A percentile compares a stretch with the other conserved stretches of the same genome.
Conservation (phyloP, 2,888 invertebrate species). For the Tinea trinotella region DNA sequence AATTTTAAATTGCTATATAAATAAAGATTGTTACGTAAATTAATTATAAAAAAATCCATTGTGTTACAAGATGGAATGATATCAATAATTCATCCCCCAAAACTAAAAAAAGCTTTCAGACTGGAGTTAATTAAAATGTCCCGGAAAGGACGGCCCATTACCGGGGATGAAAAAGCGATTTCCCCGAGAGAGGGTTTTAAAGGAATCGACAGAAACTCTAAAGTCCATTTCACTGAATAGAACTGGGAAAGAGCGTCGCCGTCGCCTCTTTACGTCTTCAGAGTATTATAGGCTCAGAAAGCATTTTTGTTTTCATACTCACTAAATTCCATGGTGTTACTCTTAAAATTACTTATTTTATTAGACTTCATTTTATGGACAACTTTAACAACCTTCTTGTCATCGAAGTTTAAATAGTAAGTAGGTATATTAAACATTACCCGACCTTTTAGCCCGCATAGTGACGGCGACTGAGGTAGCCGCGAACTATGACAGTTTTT, state of each 20-base stretch:
- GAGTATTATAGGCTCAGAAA: constrained; percentile 35
- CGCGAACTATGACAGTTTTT: too few relatives aligned
- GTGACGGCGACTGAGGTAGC: too few relatives aligned
- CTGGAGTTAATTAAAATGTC: constrained; percentile 65
- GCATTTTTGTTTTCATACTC: constrained; percentile 4
- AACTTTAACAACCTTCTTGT: too few relatives aligned
- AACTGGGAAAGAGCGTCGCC: constrained; percentile 25
- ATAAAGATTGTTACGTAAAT: too few relatives aligned
- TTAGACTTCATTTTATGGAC: neutral
- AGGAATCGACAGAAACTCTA: constrained; percentile 49
- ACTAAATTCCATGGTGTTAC: neutral
- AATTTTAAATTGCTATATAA: too few relatives aligned
- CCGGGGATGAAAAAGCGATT: constrained; percentile 67
- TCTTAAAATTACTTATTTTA: constrained; percentile 1
- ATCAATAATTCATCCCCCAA: constrained; percentile 47
- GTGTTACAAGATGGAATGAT: constrained; percentile 20
- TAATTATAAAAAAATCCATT: neutral
- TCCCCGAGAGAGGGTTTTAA: constrained; percentile 56
- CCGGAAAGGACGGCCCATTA: constrained; percentile 57
- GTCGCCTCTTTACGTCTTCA: constrained; percentile 27
- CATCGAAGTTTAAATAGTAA: too few relatives aligned
- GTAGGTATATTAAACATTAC: too few relatives aligned
- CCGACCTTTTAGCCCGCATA: too few relatives aligned
- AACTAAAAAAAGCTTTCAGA: constrained; percentile 50
- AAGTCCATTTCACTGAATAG: constrained; percentile 47